Evolutionary conservation across 2,888 invertebrate species (phyloP).

Genomic region (Blastobasis adustella): DNA sequence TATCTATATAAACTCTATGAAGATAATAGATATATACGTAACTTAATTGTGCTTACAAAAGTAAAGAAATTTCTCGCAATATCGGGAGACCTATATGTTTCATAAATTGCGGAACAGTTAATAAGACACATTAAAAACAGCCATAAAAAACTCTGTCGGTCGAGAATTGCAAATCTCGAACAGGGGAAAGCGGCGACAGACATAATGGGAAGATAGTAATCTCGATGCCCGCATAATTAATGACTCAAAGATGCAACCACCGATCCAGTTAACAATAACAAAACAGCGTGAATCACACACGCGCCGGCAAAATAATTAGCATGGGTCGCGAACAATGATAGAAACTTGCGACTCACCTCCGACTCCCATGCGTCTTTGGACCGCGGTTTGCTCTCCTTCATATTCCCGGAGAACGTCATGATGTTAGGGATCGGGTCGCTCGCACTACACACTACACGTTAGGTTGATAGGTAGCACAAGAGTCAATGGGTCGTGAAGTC

Average conservation of each 20-base stretch:
- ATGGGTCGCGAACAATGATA: slow-evolving; percentile 21
- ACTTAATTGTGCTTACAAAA: too few species aligned
- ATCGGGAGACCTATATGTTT: too few species aligned
- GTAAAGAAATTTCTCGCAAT: too few species aligned
- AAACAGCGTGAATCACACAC: slow-evolving; percentile 35
- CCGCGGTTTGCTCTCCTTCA: slow-evolving; percentile 65
- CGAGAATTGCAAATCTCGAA: not conserved
- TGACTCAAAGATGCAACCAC: slow-evolving; percentile 27
- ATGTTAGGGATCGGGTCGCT: slow-evolving; percentile 33
- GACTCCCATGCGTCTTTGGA: slow-evolving; percentile 66
- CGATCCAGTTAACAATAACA: slow-evolving; percentile 36
- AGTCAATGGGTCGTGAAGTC: slow-evolving; percentile 20
- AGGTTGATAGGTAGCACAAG: slow-evolving; percentile 22
- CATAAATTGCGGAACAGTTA: too few species aligned
- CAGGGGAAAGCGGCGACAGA: slow-evolving; percentile 15
- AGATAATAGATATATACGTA: too few species aligned
- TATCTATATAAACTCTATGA: too few species aligned
- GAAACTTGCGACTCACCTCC: slow-evolving; percentile 49
- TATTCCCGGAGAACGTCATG: slow-evolving; percentile 66
- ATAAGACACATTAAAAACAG: too few species aligned
- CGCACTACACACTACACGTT: slow-evolving; percentile 38
- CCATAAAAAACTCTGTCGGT: not conserved
- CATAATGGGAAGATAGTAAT: slow-evolving; percentile 26
- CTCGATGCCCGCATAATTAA: slow-evolving; percentile 29
- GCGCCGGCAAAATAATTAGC: slow-evolving; percentile 28